phyloP scores from a whole-genome alignment of 2,113 vertebrate species.

The Gadus macrocephalus region DNA sequence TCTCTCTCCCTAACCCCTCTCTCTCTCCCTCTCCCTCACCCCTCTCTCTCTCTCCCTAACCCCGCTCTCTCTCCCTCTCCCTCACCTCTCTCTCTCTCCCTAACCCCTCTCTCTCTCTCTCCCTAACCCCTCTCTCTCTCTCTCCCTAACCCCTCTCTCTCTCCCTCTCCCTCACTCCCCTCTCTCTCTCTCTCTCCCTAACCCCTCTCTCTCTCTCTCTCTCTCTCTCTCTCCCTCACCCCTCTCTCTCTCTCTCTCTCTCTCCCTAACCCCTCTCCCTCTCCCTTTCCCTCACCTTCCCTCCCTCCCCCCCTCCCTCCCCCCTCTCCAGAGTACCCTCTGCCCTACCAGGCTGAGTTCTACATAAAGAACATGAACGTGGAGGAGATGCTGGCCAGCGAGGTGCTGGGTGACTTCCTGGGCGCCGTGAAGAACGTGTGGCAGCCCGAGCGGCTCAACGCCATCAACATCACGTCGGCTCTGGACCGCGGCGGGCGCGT shows the following conservation, averaged over 20 bases:
- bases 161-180: no score
- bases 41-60: no score
- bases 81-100: neutral
- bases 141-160: no score
- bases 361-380: slow-evolving; percentile 99
- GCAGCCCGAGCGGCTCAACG: slow-evolving; percentile 94
- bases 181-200: no score
- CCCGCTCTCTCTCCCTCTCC: no score
- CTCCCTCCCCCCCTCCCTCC: neutral
- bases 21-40: no score
- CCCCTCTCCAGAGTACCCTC: slow-evolving; percentile 80
- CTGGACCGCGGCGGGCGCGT: slow-evolving; percentile 93
- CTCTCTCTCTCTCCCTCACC: neutral
- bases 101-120: no score
- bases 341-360: slow-evolving; percentile 95
- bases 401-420: slow-evolving; percentile 95
- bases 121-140: no score
- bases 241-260: neutral
- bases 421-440: slow-evolving; percentile 97
- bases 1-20: no score
- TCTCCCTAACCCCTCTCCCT: no score
- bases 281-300: neutral
- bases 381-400: slow-evolving; percentile 96
- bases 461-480: slow-evolving; percentile 96
- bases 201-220: no score